These are phyloP conservation scores for roundworm (Caenorhabditis elegans) DNA, from an alignment of 1,140 invertebrate species.

Conservation along the genomic window DNA sequence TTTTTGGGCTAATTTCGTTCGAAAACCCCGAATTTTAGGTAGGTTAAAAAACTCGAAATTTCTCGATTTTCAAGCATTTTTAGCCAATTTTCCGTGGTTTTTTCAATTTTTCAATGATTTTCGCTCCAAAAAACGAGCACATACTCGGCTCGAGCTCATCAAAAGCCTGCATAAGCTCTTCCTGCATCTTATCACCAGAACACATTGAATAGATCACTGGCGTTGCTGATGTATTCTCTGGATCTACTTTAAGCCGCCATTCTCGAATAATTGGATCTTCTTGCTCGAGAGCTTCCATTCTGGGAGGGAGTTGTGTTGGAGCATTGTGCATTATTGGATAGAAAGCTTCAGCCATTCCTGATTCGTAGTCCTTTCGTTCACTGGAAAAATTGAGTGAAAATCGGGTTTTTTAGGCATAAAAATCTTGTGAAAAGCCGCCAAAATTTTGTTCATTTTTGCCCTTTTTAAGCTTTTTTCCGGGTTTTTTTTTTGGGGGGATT, in stretches of 20 bases:
- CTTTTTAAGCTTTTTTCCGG: too few relatives aligned
- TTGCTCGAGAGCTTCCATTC: background rate
- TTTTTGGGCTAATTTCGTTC: too few relatives aligned
- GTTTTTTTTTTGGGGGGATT: too few relatives aligned
- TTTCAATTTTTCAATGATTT: too few relatives aligned
- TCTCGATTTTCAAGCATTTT: too few relatives aligned
- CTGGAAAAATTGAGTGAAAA: background rate
- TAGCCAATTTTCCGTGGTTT: too few relatives aligned
- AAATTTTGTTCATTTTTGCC: too few relatives aligned
- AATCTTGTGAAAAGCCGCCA: too few relatives aligned
- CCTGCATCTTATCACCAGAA: background rate
- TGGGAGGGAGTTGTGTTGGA: background rate
- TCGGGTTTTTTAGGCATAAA: too few relatives aligned
- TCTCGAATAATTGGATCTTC: background rate
- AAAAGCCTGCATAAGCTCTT: background rate
- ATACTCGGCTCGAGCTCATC: background rate
- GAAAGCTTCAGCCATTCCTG: constrained; percentile 6
- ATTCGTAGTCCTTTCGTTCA: constrained; percentile 1
- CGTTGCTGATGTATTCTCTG: background rate
- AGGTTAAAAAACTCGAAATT: too few relatives aligned
- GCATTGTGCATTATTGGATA: background rate
- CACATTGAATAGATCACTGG: background rate
- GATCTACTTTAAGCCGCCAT: background rate
- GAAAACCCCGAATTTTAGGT: too few relatives aligned
- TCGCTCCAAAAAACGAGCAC: too few relatives aligned